Percentiles rank a stretch among this genome's conserved stretches.
Conservation (phyloP, 2,888 invertebrate genomes). For the Adelphocoris suturalis region DNA sequence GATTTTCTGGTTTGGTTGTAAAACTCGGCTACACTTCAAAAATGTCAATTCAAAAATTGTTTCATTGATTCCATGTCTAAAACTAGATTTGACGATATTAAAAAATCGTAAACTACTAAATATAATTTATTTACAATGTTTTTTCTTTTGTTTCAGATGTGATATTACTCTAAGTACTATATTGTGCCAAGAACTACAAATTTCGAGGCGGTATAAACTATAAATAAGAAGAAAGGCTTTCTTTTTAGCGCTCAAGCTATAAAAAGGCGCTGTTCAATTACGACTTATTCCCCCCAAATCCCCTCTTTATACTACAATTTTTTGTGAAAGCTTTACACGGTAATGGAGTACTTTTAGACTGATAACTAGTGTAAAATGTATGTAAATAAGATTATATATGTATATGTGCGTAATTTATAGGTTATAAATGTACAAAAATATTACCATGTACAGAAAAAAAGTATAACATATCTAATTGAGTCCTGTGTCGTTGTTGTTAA, state of each 20-base stretch:
- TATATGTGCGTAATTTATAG: conserved; percentile 60
- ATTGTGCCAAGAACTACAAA: conserved; percentile 49
- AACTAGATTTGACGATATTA: no score
- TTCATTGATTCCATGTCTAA: no score
- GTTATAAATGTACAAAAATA: conserved; percentile 52
- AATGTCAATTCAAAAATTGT: no score
- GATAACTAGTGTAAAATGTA: conserved; percentile 60
- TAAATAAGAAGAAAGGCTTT: conserved; percentile 36
- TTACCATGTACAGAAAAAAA: conserved; percentile 70
- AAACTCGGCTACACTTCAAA: no score
- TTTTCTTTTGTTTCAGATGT: conserved; percentile 61
- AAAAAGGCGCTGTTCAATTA: conserved; percentile 63
- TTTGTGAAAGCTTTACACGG: conserved; percentile 61
- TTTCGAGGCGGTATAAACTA: conserved; percentile 15
- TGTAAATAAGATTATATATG: conserved; percentile 64
- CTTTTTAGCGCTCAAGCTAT: conserved; percentile 52
- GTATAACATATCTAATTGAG: conserved; percentile 65
- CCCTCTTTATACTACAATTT: conserved; percentile 33
- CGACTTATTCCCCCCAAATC: conserved; percentile 60
- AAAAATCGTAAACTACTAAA: no score
- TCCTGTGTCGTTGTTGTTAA: not conserved
- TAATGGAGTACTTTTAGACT: conserved; percentile 68
- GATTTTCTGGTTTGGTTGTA: no score
- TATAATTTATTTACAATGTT: not conserved
- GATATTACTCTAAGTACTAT: conserved; percentile 66